A percentile compares a stretch with the other conserved stretches of the same genome.
Conservation (phyloP, 2,888 invertebrate species). For the Lamellibrachia columna region DNA sequence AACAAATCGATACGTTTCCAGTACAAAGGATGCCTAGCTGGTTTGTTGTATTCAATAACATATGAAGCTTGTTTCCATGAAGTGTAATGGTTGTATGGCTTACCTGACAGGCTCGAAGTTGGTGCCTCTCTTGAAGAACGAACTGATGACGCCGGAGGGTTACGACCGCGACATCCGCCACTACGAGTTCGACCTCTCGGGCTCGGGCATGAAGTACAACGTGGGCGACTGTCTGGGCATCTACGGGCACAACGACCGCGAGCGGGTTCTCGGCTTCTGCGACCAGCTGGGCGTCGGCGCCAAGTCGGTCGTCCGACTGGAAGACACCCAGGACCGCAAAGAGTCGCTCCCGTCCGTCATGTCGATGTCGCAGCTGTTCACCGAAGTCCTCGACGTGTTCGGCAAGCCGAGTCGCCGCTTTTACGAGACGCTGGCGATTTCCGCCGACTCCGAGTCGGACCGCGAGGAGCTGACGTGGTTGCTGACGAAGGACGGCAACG, state of each 20-base stretch:
- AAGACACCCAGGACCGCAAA: slow-evolving; percentile 42
- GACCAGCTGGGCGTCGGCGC: slow-evolving; percentile 37
- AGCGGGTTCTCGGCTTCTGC: slow-evolving; percentile 39
- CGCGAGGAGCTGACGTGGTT: slow-evolving; percentile 38
- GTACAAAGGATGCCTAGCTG: background rate
- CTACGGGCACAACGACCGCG: slow-evolving; percentile 43
- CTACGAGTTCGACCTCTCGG: slow-evolving; percentile 42
- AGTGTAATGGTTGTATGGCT: background rate
- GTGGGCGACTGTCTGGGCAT: slow-evolving; percentile 43
- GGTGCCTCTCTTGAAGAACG: slow-evolving; percentile 41
- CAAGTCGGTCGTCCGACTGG: slow-evolving; percentile 32
- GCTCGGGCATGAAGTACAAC: slow-evolving; percentile 39
- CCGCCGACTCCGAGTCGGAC: slow-evolving; percentile 37
- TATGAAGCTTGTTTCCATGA: background rate
- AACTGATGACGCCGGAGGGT: slow-evolving; percentile 41
- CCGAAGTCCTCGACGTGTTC: slow-evolving; percentile 42
- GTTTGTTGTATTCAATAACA: background rate
- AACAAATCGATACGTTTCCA: background rate
- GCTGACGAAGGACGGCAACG: slow-evolving; percentile 39
- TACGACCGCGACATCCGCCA: slow-evolving; percentile 45
- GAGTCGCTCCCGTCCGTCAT: slow-evolving; percentile 39
- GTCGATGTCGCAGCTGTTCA: slow-evolving; percentile 38
- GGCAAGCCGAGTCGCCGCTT: slow-evolving; percentile 41
- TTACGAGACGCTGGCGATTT: slow-evolving; percentile 41
- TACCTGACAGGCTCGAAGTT: slow-evolving; percentile 34